Base-by-base conservation (phyloP, 2,888 invertebrate species). In the Nudaria mundana region DNA sequence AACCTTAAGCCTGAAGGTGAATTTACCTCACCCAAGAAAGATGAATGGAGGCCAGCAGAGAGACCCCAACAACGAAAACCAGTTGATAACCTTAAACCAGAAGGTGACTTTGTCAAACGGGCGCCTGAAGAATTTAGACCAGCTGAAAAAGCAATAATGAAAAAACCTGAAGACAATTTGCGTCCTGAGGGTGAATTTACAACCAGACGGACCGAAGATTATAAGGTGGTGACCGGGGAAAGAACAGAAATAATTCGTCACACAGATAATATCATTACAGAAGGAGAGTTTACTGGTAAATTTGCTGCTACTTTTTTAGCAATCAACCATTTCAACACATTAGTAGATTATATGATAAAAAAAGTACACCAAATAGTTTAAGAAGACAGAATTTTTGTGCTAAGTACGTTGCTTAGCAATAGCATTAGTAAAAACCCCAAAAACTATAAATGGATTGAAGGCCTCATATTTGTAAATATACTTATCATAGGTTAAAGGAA, bases 231-330 rank as follows among this genome's bases (percentile, higher is more conserved):
- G 1, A 86, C 77, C 18, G 92, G 92, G 0, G 93, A 93, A 67
- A 87, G 93, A 53, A 91, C 91, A 22, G 92, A 93, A 71, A 91
- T 93, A 13, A 86, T 91, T 45, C 90, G 90, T 46, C 91, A 89
- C 29, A 90, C 90, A 48, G 93, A 94, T 66, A 94, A 94, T 65
- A 89, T 94, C 10, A 90, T 90, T 23, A 84, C 91, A 35, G 91
- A 91, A 83, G 92, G 93, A 58, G 90, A 92, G 73, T 94, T 94
- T 54, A 91, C 84, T 71, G 92, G 93, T 92, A 81, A 80, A 66
- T 32, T 11, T n/a, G 14, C n/a, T n/a, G 1, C 3, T 15, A 14
- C 20, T 7, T 20, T 20, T 8, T 20, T 3, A 20, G n/a, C n/a
- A n/a, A n/a, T n/a, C n/a, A n/a, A n/a, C n/a, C n/a, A n/a, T n/a